A percentile compares a stretch with the other conserved stretches of the same genome.
Evolutionary conservation across 2,888 invertebrate genomes (phyloP).

Genomic region (Callimorpha dominula): DNA sequence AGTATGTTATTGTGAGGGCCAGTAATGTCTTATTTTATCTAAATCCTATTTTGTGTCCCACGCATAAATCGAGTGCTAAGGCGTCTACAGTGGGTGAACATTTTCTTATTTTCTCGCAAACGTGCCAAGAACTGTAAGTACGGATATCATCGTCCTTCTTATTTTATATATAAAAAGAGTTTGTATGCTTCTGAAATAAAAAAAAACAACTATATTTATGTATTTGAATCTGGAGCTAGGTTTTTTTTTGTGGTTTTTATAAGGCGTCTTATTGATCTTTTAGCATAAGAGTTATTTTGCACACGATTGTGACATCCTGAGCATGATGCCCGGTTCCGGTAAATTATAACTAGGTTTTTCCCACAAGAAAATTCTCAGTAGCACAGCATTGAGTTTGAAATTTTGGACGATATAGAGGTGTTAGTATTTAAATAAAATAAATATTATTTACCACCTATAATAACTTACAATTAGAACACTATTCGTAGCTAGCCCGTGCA

Average conservation of each 20-base stretch:
- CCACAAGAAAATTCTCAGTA: background rate
- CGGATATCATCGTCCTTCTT: slow-evolving; percentile 63
- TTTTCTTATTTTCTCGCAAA: slow-evolving; percentile 83
- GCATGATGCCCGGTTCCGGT: no score
- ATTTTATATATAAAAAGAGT: slow-evolving; percentile 55
- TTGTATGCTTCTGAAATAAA: slow-evolving; percentile 22
- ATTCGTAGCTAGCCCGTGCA: no score
- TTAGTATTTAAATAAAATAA: no score
- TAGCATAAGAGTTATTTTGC: no score
- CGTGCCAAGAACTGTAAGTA: slow-evolving; percentile 85
- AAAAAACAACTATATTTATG: slow-evolving; percentile 8
- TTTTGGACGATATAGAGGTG: no score
- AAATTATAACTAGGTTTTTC: background rate
- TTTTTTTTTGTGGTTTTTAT: no score
- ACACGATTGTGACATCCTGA: no score
- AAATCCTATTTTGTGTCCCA: slow-evolving; percentile 84
- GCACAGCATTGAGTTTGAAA: background rate
- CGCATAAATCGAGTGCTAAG: slow-evolving; percentile 83
- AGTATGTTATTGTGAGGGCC: slow-evolving; percentile 64
- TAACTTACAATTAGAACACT: no score
- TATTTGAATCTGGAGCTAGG: background rate
- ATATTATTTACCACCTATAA: no score
- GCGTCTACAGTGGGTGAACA: slow-evolving; percentile 81
- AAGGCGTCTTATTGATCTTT: no score
- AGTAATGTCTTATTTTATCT: slow-evolving; percentile 80